Percentiles rank a stretch among this genome's conserved stretches.
Conservation (phyloP, 1,140 invertebrate genomes). For the Sweltsa coloradensis region DNA sequence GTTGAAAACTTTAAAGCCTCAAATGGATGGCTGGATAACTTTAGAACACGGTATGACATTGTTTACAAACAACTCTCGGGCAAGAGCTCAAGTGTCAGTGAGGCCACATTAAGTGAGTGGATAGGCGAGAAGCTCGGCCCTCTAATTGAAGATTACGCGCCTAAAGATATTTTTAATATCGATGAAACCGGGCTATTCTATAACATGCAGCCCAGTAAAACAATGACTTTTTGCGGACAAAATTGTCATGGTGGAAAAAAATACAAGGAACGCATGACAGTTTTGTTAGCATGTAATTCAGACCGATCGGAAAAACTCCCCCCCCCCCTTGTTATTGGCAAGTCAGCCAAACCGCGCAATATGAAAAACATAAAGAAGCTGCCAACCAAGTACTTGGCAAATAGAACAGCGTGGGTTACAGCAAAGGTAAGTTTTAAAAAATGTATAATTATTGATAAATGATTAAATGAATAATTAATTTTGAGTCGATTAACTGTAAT, state of each 20-base stretch:
- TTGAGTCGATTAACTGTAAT: too few relatives aligned
- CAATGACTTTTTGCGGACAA: constrained; percentile 23
- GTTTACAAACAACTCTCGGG: not conserved
- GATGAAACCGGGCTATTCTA: constrained; percentile 34
- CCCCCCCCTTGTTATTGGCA: constrained; percentile 26
- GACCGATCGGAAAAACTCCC: constrained; percentile 27
- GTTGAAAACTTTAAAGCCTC: not conserved
- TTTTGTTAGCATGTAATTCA: constrained; percentile 29
- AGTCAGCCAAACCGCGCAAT: constrained; percentile 23
- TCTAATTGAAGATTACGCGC: constrained; percentile 18
- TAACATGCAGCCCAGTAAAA: constrained; percentile 24
- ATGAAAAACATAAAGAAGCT: constrained; percentile 27
- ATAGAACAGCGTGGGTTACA: constrained; percentile 31
- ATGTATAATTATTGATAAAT: too few relatives aligned
- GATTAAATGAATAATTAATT: too few relatives aligned
- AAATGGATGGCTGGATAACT: constrained; percentile 2
- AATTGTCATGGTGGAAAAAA: constrained; percentile 28
- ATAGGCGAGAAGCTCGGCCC: not conserved
- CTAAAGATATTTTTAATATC: constrained; percentile 31
- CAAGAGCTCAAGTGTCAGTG: not conserved
- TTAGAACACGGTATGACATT: not conserved
- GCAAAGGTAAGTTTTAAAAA: too few relatives aligned
- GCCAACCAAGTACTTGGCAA: constrained; percentile 28
- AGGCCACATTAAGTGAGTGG: not conserved
- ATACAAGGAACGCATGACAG: constrained; percentile 30